Conservation (phyloP, 2,888 invertebrate genomes). For the Andrena bicolor region DNA sequence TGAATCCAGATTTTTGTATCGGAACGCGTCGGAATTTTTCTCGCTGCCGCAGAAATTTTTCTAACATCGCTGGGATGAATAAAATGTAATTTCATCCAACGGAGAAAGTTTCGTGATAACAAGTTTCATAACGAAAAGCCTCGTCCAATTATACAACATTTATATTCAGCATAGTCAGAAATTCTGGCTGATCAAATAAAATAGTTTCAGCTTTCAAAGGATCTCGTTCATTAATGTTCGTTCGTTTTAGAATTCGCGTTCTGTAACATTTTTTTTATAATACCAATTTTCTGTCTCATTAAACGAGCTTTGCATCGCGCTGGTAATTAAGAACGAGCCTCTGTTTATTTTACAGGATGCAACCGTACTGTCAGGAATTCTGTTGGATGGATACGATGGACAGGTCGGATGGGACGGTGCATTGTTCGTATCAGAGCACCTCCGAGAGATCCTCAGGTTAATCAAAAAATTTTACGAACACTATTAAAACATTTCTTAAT, state of each 20-base stretch:
- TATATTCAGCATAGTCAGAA: neutral
- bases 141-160: slow-evolving; percentile 6
- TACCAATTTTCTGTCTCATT: neutral
- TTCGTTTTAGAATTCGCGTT: too few relatives aligned
- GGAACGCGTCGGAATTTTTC: too few relatives aligned
- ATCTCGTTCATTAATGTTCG: neutral
- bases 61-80: too few relatives aligned
- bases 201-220: neutral
- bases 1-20: too few relatives aligned
- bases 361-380: slow-evolving; percentile 79
- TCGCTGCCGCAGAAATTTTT: too few relatives aligned
- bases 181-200: neutral
- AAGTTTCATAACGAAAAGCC: neutral
- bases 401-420: slow-evolving; percentile 81
- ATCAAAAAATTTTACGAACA: slow-evolving; percentile 24
- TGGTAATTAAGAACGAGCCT: neutral
- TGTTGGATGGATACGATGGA: slow-evolving; percentile 81
- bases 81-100: neutral
- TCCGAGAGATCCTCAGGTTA: slow-evolving; percentile 78
- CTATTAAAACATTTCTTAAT: neutral
- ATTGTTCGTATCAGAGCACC: slow-evolving; percentile 77
- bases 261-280: neutral
- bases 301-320: neutral
- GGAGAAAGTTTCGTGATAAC: neutral
- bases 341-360: slow-evolving; percentile 72